Evolutionary conservation across 2,888 invertebrate genomes (phyloP).

Genomic region (Meandrusa payeni): DNA sequence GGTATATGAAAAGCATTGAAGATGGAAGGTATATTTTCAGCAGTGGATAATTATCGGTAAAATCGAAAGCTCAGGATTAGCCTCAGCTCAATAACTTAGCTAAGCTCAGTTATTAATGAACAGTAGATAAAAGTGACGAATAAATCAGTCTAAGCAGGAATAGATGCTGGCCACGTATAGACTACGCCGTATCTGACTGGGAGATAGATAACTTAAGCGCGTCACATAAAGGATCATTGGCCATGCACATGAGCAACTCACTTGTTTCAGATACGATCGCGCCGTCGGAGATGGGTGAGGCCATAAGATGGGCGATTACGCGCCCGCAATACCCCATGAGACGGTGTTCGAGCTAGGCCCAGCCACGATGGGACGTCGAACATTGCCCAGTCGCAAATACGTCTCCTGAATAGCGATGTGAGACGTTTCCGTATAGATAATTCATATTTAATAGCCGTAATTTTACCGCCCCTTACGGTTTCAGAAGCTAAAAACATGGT

Average conservation of each 20-base stretch:
- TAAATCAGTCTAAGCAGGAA: no score
- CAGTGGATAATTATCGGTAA: no score
- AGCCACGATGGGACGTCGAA: constrained; percentile 48
- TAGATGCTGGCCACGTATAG: not conserved
- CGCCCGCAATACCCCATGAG: constrained; percentile 34
- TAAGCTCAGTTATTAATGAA: no score
- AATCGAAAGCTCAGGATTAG: no score
- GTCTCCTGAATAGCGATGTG: constrained; percentile 41
- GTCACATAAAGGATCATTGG: constrained; percentile 41
- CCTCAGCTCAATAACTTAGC: no score
- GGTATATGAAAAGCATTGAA: no score
- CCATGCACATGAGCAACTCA: constrained; percentile 17
- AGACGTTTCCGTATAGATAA: constrained; percentile 52
- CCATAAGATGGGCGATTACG: constrained; percentile 47
- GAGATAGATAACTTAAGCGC: constrained; percentile 53
- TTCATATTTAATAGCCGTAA: constrained; percentile 40
- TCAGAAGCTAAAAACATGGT: constrained; percentile 43
- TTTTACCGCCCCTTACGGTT: constrained; percentile 42
- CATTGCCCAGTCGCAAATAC: constrained; percentile 52
- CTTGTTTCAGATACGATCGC: constrained; percentile 43
- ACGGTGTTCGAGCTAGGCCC: constrained; percentile 41
- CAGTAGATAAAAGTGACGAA: no score
- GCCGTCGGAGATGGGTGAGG: constrained; percentile 39
- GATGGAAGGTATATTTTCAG: no score
- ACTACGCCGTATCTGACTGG: not conserved